Base-by-base conservation (phyloP, 2,797 vertebrate genomes). In the Uromys caudimaculatus region DNA sequence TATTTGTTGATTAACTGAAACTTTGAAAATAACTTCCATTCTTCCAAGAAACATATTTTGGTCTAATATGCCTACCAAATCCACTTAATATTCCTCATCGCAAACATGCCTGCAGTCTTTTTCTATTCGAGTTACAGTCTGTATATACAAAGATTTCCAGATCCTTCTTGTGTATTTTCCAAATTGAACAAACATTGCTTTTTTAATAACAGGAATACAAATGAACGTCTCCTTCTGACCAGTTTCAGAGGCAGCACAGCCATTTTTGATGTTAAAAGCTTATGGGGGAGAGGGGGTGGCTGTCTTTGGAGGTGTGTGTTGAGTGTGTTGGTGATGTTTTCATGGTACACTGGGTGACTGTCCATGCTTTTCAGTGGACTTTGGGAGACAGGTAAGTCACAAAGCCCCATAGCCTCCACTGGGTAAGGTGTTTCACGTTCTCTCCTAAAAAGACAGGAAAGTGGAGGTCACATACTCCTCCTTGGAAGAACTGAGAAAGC, bases 81-180 rank as follows among this genome's bases (percentile, higher is more conserved):
- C n/a, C 50, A 64, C 62, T 97, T 96, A 91, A 77, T 93, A 85
- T 88, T 97, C 82, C 93, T 95, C 8, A 62, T 86, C 88, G 88
- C 69, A 94, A 96, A 96, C 60, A 94, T n/a, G n/a, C 24, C 54
- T 83, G 2, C 56, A 64, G 41, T 54, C 52, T 93, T 44, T 79
- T 96, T 93, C 94, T 92, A 47, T 91, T 77, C 86, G 78, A 95
- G 13, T 95, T 96, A 91, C 4, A 54, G 92, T 97, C 89, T 97
- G 47, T 89, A 96, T 75, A 47, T 87, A 94, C 62, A 97, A 95
- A 96, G 82, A 97, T 93, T 86, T 97, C 76, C 89, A 91, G 41
- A 90, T 89, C 60, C 89, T 93, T 76, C 90, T 97, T 32, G n/a
- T 89, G 85, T 7, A 54, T 78, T 96, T 97, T 90, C 76, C 76